Base-by-base conservation (phyloP, 2,888 invertebrate genomes). In the Eupithecia subumbrata region DNA sequence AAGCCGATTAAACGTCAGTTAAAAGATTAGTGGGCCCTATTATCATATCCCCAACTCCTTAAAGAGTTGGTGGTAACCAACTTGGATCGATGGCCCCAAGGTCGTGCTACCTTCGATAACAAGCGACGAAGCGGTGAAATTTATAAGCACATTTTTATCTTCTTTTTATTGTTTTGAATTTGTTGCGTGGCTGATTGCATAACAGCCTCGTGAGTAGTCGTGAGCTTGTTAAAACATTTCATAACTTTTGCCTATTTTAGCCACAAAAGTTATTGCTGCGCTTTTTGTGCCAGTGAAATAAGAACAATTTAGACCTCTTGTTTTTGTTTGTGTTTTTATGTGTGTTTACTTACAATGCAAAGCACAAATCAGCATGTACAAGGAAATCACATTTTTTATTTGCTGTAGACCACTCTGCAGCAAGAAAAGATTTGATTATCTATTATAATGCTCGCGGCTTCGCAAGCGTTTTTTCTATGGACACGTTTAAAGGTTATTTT, bases 31-130 rank as follows among this genome's bases (percentile, higher is more conserved):
- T 63, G 63, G 40, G 66, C 56, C 69, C 48, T 43, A 74, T 76
- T 76, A 76, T 74, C 74, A 76, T 76, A 76, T 71, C 66, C 64
- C 74, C 74, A 60, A 72, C 34, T 18, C 66, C 66, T 37, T 11
- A 12, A 34, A 67, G 60, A 25, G 22, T 25, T 60, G 14, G 60
- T 60, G 37, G 37, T 40, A 67, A n/a, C 37, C n/a, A 11, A 40
- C 40, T 64, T n/a, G 40, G 66, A 67, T 67, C 66, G 66, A 67
- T 67, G 66, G 11, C n/a, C 37, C 37, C 66, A 67, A 67, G 66
- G 66, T 37, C n/a, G 37, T 5, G 60, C 12, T 60, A 11, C 34
- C 66, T 40, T 67, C 66, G n/a, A 40, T 22, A 40, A 34, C 12
- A 25, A 60, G 60, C 5, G n/a, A 14, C 2, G 22, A 25, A 14